These are phyloP conservation scores for Henicopernis longicauda DNA, from an alignment of 2,113 vertebrate species.

Conservation along the genomic window DNA sequence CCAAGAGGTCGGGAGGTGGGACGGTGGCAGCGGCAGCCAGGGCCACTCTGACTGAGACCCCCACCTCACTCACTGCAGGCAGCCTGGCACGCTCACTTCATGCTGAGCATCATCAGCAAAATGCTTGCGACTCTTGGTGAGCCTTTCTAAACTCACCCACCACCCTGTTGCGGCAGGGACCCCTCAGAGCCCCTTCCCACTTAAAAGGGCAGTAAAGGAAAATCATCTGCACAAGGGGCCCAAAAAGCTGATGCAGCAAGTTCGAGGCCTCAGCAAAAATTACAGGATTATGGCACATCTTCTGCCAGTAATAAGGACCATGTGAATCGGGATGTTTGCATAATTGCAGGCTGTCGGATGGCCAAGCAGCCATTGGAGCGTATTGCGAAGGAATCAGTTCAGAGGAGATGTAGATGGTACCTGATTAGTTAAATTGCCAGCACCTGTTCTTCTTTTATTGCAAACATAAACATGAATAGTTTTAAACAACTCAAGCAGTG, in stretches of 20 bases:
- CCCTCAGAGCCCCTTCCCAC: not conserved
- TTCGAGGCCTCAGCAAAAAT: not conserved
- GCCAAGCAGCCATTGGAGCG: not conserved
- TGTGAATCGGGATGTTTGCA: not conserved
- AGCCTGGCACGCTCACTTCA: not conserved
- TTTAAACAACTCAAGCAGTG: not conserved
- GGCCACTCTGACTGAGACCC: not conserved
- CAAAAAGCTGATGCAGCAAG: slow-evolving; percentile 20
- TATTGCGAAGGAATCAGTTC: not conserved
- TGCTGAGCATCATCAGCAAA: not conserved
- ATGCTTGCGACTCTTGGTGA: not conserved
- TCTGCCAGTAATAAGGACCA: not conserved
- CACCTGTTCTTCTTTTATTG: slow-evolving; percentile 47
- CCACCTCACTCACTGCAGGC: not conserved
- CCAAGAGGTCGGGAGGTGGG: not conserved
- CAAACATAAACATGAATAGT: slow-evolving; percentile 24
- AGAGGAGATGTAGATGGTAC: not conserved
- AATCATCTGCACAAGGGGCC: not conserved
- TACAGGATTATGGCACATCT: not conserved
- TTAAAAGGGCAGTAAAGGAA: not conserved
- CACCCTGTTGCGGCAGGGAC: not conserved
- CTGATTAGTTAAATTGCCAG: slow-evolving; percentile 57
- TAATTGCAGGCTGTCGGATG: not conserved
- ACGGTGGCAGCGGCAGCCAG: rapidly evolving
- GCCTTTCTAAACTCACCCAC: not conserved